These are phyloP conservation scores for Lemur catta DNA, from an alignment of 2,797 vertebrate genomes.

Conservation along the genomic window DNA sequence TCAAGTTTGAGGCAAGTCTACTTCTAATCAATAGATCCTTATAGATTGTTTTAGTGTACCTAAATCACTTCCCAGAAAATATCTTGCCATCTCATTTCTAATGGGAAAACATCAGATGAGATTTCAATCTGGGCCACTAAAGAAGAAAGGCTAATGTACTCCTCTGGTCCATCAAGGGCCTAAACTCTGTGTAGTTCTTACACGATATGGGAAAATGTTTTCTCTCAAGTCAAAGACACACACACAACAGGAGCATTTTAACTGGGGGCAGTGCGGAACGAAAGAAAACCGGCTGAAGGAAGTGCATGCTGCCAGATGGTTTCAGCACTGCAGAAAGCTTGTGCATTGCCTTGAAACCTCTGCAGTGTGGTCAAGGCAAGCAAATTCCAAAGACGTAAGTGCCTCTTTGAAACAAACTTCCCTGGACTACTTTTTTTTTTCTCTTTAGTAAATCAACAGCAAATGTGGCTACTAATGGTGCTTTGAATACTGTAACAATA, in stretches of 20 bases:
- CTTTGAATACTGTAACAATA: conserved; percentile 73
- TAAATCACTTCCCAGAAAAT: conserved; percentile 76
- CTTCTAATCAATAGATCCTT: conserved; percentile 73
- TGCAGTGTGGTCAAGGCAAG: conserved; percentile 50
- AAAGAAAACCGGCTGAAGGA: not conserved
- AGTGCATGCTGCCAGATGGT: not conserved
- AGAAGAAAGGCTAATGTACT: conserved; percentile 55
- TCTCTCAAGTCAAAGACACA: conserved; percentile 11
- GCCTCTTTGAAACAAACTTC: conserved; percentile 74
- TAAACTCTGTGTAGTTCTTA: not conserved
- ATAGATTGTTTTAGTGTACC: conserved; percentile 74
- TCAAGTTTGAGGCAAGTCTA: conserved; percentile 66
- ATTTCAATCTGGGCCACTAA: conserved; percentile 61
- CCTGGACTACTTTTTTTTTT: conserved; percentile 68
- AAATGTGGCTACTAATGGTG: conserved; percentile 68
- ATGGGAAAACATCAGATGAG: conserved; percentile 67
- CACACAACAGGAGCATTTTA: not conserved
- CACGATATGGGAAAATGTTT: conserved; percentile 36
- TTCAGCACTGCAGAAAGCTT: not conserved
- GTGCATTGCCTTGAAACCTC: conserved; percentile 56
- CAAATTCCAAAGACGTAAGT: conserved; percentile 70
- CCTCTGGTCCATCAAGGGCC: not conserved
- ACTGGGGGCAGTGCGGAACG: not conserved
- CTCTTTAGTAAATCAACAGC: conserved; percentile 67
- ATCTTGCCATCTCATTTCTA: conserved; percentile 69